These are phyloP conservation scores for Micrastur ruficollis DNA, from an alignment of 2,797 vertebrate species.

Conservation along the genomic window DNA sequence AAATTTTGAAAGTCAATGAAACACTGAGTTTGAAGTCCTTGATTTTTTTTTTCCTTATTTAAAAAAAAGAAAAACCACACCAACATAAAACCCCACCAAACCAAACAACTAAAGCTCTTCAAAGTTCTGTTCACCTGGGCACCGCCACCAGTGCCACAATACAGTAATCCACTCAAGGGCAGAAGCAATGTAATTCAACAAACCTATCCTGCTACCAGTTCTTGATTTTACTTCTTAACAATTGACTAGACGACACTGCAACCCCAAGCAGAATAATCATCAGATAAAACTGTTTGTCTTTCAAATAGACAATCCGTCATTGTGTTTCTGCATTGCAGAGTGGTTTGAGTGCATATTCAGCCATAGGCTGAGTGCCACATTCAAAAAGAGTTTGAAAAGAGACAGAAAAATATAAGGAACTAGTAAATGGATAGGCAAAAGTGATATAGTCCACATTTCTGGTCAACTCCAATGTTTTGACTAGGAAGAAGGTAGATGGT, in stretches of 20 bases:
- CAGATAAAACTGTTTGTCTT: conserved; percentile 34
- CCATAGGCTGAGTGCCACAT: conserved; percentile 37
- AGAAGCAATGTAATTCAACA: background rate
- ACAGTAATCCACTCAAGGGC: background rate
- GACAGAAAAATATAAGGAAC: conserved; percentile 24
- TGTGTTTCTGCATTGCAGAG: conserved; percentile 57
- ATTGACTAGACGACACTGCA: background rate
- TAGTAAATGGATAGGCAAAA: background rate
- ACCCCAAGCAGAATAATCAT: background rate
- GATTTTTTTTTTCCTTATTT: background rate
- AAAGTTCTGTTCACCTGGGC: background rate
- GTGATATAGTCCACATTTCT: background rate
- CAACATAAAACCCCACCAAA: background rate
- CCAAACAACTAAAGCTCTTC: background rate
- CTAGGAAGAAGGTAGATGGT: background rate
- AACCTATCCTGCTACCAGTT: background rate
- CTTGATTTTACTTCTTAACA: background rate
- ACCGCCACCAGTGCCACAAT: background rate
- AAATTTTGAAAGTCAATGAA: background rate
- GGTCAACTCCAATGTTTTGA: background rate
- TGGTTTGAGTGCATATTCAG: conserved; percentile 48
- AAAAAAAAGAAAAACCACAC: background rate
- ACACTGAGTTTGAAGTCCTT: background rate
- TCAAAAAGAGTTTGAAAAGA: conserved; percentile 22
- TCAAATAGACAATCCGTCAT: conserved; percentile 13